Base-by-base conservation (phyloP, 2,113 vertebrate species). In the Phrynosoma blainvillii region DNA sequence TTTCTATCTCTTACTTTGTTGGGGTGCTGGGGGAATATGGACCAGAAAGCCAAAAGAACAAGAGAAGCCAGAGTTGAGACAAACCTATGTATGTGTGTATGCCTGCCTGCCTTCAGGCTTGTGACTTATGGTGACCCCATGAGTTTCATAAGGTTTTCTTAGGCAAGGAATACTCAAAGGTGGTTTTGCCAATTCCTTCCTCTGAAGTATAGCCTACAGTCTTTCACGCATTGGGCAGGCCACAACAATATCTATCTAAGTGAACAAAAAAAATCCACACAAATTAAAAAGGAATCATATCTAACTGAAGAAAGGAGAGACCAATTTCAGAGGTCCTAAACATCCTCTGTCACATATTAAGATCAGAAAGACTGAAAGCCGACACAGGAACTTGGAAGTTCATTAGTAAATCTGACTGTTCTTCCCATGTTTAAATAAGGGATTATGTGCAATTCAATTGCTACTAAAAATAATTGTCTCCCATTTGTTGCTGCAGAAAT, bases 401-500 rank as follows among this genome's bases (percentile, higher is more conserved):
- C 16, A n/a, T 87, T 81, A n/a, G 52, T 10, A 56, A 54, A 80
- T 30, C 77, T 40, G 47, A 25, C n/a, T 21, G n/a, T 66, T 14
- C 20, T 87, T 74, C 68, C 68, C 70, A 74, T 23, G 10, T 74
- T 81, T 80, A 81, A 74, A 40, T 42, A 71, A 87, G 36, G 54
- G 32, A 77, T 80, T 74, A 59, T 13, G 47, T 80, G 77, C 5
- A 8, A 2, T 27, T 79, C 62, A 79, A 54, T 78, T 73, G n/a
- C 32, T 79, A 14, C 40, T 70, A 18, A 54, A 86, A 36, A 84
- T 83, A 73, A 81, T n/a, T 0, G 71, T 59, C 79, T 82, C 36
- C 79, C 36, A 82, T 82, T 74, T 75, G 54, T 23, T 75, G 79
- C 70, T 32, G 56, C 36, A 47, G 54, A 75, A 74, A 74, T 87